phyloP scores from a whole-genome alignment of 2,797 vertebrate genomes.

The Sciurus vulgaris region DNA sequence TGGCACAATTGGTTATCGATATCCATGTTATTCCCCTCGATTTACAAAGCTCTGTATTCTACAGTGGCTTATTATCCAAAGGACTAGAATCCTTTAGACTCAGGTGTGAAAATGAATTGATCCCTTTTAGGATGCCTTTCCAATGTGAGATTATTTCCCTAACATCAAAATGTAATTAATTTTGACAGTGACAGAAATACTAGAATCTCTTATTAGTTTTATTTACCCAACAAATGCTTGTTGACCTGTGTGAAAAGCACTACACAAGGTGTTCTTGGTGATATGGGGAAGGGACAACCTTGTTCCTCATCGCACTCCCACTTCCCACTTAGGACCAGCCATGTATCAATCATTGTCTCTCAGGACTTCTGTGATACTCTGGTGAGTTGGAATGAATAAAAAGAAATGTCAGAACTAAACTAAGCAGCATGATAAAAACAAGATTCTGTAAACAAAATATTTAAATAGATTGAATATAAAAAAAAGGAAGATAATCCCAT shows the following conservation, averaged over 20 bases:
- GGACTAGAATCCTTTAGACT: neutral
- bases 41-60: neutral
- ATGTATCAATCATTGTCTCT: neutral
- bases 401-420: neutral
- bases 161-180: neutral
- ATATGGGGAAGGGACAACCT: neutral
- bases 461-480: conserved; percentile 72
- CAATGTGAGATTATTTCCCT: conserved; percentile 17
- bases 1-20: neutral
- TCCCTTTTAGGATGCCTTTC: neutral
- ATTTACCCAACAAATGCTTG: neutral
- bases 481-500: conserved; percentile 78
- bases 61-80: neutral
- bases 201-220: neutral
- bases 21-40: neutral
- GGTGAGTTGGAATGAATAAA: neutral
- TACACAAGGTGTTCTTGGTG: no score
- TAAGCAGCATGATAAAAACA: neutral
- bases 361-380: neutral
- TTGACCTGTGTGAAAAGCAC: neutral
- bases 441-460: conserved; percentile 68
- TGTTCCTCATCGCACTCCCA: neutral
- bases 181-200: neutral
- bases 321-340: rapidly evolving
- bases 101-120: neutral